These are phyloP conservation scores for Cherax destructor DNA, from an alignment of 1,140 invertebrate species.

Conservation along the genomic window DNA sequence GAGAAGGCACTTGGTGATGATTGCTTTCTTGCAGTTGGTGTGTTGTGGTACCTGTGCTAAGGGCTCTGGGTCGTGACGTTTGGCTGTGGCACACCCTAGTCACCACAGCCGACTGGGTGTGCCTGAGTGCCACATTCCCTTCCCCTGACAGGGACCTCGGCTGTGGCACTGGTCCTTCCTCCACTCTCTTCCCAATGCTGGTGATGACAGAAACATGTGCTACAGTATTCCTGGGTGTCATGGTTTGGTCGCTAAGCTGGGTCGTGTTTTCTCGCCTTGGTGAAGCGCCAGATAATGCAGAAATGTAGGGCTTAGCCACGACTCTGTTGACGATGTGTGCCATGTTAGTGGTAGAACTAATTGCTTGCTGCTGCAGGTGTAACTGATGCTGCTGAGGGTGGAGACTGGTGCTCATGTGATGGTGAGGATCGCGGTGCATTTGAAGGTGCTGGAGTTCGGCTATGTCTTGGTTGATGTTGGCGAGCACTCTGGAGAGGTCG, in stretches of 20 bases:
- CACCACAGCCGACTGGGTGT: slow-evolving; percentile 62
- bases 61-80: slow-evolving; percentile 34
- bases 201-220: slow-evolving; percentile 19
- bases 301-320: not conserved
- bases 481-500: slow-evolving; percentile 26
- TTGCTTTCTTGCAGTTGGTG: not conserved
- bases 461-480: slow-evolving; percentile 40
- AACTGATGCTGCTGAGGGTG: not conserved
- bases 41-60: slow-evolving; percentile 41
- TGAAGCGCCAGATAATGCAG: not conserved
- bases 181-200: not conserved
- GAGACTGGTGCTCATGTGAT: not conserved
- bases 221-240: not conserved
- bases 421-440: not conserved
- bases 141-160: not conserved
- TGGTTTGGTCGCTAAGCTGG: not conserved
- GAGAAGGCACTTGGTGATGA: not conserved
- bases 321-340: slow-evolving; percentile 36
- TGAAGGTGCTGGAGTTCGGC: slow-evolving; percentile 34
- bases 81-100: not conserved
- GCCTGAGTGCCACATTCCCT: slow-evolving; percentile 22
- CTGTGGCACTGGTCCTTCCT: not conserved
- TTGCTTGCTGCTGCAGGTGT: not conserved
- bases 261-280: not conserved
- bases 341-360: slow-evolving; percentile 9